Evolutionary conservation across 2,888 invertebrate genomes (phyloP), one percentile per base, ranked within the genome.

Genomic region (Rhagonycha fulva): DNA sequence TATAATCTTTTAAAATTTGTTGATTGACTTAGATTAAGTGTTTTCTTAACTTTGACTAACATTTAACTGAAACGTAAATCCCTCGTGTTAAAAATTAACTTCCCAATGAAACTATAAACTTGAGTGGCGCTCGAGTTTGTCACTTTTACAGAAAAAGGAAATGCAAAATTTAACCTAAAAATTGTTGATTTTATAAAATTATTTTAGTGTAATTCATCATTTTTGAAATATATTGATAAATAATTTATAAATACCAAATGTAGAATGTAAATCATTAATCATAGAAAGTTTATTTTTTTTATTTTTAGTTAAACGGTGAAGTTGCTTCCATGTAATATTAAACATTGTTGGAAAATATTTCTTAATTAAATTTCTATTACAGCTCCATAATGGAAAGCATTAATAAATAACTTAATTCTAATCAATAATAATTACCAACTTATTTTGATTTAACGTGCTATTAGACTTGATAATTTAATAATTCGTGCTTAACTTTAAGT

Each of bases 1-100:
- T 66, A 66, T 66, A 66, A 66, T 66, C 63, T 66, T 66, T 66
- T 66, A 66, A 66, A 47, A 24, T 62, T 66, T 66, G 26, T 24
- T 66, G 26, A 66, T 66, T 66, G 63, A 66, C 63, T 66, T 26
- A 66, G 26, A 66, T 66, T 66, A 66, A 66, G 26, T 66, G 24
- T 24, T 66, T 66, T 14, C 14, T 23, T 66, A 14, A 66, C 47
- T 47, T 47, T 47, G n/a, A n/a, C 47, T 47, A 47, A 47, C 47
- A 47, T 47, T 47, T 47, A n/a, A 47, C 47, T 47, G n/a, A n/a
- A 47, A 47, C 47, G n/a, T n/a, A 47, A n/a, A 11, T n/a, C n/a
- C 7, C n/a, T 9, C n/a, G 7, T 47, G 47, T 47, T 47, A 47
- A n/a, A 47, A 47, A 47, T 47, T 47, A 47, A 47, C 47, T 47